Conservation (phyloP, 2,888 invertebrate genomes). For the Apodemia hepburni region DNA sequence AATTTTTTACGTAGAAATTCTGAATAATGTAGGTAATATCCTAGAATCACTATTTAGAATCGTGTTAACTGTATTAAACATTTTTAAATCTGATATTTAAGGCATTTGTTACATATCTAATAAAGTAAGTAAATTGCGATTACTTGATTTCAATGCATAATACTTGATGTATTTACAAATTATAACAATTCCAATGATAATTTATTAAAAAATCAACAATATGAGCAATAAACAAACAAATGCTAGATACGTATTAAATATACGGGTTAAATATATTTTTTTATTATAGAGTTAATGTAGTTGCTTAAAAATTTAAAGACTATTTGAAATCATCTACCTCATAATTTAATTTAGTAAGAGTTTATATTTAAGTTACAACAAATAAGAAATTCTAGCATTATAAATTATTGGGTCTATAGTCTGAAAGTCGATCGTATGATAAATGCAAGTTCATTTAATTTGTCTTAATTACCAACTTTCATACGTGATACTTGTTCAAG, state of each 20-base stretch:
- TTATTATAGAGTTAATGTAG: conserved; percentile 45
- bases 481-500: not conserved
- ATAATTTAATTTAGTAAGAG: conserved; percentile 69
- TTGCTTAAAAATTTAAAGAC: conserved; percentile 69
- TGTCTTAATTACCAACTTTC: not conserved
- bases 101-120: conserved; percentile 15
- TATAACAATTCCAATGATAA: not conserved
- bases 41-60: not conserved
- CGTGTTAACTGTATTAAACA: conserved; percentile 11
- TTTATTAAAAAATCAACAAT: conserved; percentile 18
- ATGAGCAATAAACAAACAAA: conserved; percentile 29
- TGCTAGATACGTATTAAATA: conserved; percentile 36
- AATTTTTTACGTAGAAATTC: conserved; percentile 6
- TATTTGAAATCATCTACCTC: conserved; percentile 78
- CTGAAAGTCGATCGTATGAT: not conserved
- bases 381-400: conserved; percentile 66
- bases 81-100: conserved; percentile 13
- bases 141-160: not conserved
- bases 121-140: not conserved
- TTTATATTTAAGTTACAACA: conserved; percentile 70
- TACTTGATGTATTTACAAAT: not conserved
- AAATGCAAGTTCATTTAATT: not conserved
- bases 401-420: conserved; percentile 7
- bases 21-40: conserved; percentile 1
- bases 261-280: conserved; percentile 49